These are phyloP conservation scores for Apeltes quadracus DNA, from an alignment of 2,113 vertebrate species.

Conservation along the genomic window DNA sequence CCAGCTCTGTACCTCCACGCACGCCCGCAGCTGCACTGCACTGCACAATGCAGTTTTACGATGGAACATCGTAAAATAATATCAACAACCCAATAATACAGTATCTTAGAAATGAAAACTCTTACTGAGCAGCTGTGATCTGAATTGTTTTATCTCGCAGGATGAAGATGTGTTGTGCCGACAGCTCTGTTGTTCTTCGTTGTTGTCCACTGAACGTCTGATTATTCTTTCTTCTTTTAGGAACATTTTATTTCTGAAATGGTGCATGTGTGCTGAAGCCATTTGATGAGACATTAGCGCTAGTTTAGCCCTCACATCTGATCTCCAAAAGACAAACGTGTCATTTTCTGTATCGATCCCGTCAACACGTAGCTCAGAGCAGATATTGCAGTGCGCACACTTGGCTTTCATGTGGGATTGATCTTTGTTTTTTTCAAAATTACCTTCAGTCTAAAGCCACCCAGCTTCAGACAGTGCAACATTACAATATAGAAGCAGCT, in stretches of 20 bases:
- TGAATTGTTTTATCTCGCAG: conserved; percentile 24
- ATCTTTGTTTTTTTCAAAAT: conserved; percentile 38
- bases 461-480: background rate
- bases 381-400: conserved; percentile 57
- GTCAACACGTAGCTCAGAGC: conserved; percentile 36
- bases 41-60: conserved; percentile 31
- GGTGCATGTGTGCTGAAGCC: background rate
- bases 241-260: background rate
- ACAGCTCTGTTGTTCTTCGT: conserved; percentile 16
- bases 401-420: conserved; percentile 58
- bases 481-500: background rate
- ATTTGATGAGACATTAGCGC: background rate
- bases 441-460: background rate
- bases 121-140: conserved; percentile 21
- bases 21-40: conserved; percentile 29
- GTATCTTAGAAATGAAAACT: conserved; percentile 31
- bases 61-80: background rate
- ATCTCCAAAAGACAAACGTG: conserved; percentile 16
- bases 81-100: conserved; percentile 1
- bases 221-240: conserved; percentile 1
- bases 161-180: conserved; percentile 5
- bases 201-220: conserved; percentile 7
- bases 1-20: background rate
- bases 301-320: conserved; percentile 18
- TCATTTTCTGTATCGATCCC: conserved; percentile 25